A percentile compares a stretch with the other conserved stretches of the same genome.
phyloP scores from a whole-genome alignment of 2,113 vertebrate genomes.

The Pituophis catenifer region DNA sequence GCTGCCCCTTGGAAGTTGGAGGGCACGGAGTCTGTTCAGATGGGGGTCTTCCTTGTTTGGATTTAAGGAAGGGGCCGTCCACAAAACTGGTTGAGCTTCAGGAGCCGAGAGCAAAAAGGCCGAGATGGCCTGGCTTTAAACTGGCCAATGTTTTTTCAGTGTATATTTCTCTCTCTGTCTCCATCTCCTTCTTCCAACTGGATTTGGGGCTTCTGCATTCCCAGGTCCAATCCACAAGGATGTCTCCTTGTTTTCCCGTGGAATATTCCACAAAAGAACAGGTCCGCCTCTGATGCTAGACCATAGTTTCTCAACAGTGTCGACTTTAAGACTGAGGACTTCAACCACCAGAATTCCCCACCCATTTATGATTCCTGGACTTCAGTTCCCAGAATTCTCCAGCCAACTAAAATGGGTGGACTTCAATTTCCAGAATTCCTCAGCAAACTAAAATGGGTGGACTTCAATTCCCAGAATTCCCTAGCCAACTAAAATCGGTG shows the following conservation, averaged over 20 bases:
- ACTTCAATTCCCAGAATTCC: no score
- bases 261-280: not conserved
- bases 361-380: no score
- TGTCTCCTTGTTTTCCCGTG: not conserved
- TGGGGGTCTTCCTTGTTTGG: no score
- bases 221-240: not conserved
- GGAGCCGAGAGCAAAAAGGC: not conserved
- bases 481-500: no score
- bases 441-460: no score
- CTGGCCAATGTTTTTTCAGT: not conserved
- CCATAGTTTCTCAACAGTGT: not conserved
- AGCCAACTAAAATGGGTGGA: no score
- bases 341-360: no score
- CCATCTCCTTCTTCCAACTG: not conserved
- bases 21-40: not conserved
- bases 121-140: not conserved
- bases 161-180: no score
- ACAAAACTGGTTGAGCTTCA: not conserved
- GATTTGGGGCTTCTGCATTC: not conserved
- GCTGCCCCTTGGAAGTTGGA: not conserved
- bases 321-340: no score
- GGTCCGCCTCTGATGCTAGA: not conserved
- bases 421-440: no score
- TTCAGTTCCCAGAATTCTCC: no score
- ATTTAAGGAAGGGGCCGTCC: not conserved